Evolutionary conservation across 2,113 vertebrate species (phyloP).

Genomic region (Stomatorhinus ivindoensis): DNA sequence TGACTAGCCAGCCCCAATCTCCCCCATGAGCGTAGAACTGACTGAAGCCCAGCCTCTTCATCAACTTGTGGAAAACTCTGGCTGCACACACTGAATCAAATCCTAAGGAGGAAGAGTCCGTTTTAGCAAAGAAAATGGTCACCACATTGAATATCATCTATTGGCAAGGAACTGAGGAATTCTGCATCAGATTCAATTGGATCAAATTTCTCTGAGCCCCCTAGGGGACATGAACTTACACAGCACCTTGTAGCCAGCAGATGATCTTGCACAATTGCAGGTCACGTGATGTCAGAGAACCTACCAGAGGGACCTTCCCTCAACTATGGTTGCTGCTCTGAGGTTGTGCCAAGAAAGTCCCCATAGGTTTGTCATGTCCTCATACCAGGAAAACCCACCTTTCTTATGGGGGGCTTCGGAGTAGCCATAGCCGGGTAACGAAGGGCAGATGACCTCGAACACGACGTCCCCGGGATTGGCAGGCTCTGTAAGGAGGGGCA

Average conservation of each 20-base stretch:
- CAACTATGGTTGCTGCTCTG: not conserved
- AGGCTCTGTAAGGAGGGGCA: constrained; percentile 69
- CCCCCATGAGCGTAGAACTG: constrained; percentile 78
- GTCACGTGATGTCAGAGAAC: not conserved
- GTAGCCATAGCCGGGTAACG: constrained; percentile 82
- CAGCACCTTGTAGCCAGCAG: not conserved
- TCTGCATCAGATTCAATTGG: not conserved
- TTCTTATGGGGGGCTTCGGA: constrained; percentile 72
- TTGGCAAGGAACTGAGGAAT: not conserved
- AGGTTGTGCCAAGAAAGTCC: not conserved
- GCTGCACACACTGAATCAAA: constrained; percentile 66
- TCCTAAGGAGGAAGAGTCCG: constrained; percentile 37
- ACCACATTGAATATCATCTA: too few relatives aligned
- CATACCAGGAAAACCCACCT: constrained; percentile 36
- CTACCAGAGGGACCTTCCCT: not conserved
- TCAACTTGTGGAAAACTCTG: constrained; percentile 76
- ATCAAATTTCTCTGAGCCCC: not conserved
- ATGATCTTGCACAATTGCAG: not conserved
- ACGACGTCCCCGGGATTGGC: constrained; percentile 40
- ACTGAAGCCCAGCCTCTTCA: constrained; percentile 74
- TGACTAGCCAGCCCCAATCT: constrained; percentile 74
- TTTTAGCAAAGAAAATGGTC: not conserved
- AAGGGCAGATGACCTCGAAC: constrained; percentile 82
- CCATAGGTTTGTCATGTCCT: not conserved
- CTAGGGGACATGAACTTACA: not conserved